These are phyloP conservation scores for Parus major DNA, from an alignment of 2,113 vertebrate species.

Conservation along the genomic window DNA sequence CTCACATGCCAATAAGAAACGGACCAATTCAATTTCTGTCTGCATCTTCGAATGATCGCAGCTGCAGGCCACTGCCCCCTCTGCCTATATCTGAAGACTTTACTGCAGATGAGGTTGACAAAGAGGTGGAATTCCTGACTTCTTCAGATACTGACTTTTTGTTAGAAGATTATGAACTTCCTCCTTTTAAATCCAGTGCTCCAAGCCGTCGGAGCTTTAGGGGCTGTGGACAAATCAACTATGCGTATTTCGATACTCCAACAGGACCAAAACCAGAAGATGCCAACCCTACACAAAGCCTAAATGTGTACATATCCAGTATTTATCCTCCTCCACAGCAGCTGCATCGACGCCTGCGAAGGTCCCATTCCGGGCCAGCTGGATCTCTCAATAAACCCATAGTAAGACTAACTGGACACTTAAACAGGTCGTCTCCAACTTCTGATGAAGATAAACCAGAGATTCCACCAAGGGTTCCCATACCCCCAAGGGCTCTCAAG, in stretches of 20 bases:
- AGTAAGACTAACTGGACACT: conserved; percentile 71
- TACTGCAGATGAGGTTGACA: conserved; percentile 82
- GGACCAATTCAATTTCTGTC: conserved; percentile 50
- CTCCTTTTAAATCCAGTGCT: conserved; percentile 74
- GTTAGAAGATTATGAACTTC: conserved; percentile 72
- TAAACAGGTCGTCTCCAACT: conserved; percentile 70
- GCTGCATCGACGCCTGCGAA: conserved; percentile 82
- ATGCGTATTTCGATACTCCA: conserved; percentile 86
- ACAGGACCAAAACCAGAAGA: conserved; percentile 59
- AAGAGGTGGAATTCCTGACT: conserved; percentile 91
- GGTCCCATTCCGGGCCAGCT: conserved; percentile 91
- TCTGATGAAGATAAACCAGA: conserved; percentile 84
- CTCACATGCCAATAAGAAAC: conserved; percentile 74
- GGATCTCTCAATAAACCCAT: conserved; percentile 90
- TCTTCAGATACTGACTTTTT: conserved; percentile 88
- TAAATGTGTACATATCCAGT: background rate
- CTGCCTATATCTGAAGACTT: conserved; percentile 79
- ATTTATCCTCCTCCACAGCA: conserved; percentile 73
- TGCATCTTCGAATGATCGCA: conserved; percentile 63
- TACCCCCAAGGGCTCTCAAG: conserved; percentile 87
- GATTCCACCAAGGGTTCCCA: conserved; percentile 90
- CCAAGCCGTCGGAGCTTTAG: conserved; percentile 79
- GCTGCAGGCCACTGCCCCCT: conserved; percentile 89
- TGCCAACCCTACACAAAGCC: conserved; percentile 41
- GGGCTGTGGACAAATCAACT: conserved; percentile 88